Base-by-base conservation (phyloP, 2,797 vertebrate genomes). In the Leptatherina wallacei region DNA sequence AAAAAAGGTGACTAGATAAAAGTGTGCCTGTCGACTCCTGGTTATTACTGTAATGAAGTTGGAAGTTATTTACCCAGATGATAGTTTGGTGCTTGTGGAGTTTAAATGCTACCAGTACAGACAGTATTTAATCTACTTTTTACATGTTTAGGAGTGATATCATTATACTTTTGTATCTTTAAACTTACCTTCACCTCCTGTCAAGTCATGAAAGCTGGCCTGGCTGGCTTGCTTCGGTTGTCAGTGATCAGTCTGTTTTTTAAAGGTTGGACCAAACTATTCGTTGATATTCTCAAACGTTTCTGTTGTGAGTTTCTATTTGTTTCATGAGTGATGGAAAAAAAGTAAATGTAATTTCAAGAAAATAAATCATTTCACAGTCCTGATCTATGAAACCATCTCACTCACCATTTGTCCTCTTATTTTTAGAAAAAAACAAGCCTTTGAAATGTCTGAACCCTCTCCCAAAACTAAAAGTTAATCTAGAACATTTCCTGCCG, bases 341-440 rank as follows among this genome's bases (percentile, higher is more conserved):
- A 40, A 14, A 42, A 14, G 7, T 35, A 35, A 35, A 35, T 16
- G 40, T 42, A 14, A 42, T 4, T 14, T 42, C 4, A 47, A 47
- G 3, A 47, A 8, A 47, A n/a, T 2, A n/a, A 7, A 47, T 47
- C n/a, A 1, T n/a, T 47, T 44, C 3, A 47, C 44, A 3, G 0
- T 65, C 54, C 40, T 30, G 54, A 57, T 58, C 32, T 33, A 71
- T 29, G n/a, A 56, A 44, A 47, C 18, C 27, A 33, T 36, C 27
- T 40, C 6, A 54, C 29, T 38, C 36, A 40, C 38, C 38, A 42
- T 42, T 42, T 16, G 13, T 2, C 40, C 3, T 42, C 40, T 38
- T 27, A 40, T 11, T 14, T 4, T 42, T 42, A 13, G 3, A 2
- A 40, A 13, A 40, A 40, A 40, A 40, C 13, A 40, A 40, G 11